Evolutionary conservation across 2,888 invertebrate genomes (phyloP), one percentile per base, ranked within the genome.

Genomic region (Euplagia quadripunctaria): DNA sequence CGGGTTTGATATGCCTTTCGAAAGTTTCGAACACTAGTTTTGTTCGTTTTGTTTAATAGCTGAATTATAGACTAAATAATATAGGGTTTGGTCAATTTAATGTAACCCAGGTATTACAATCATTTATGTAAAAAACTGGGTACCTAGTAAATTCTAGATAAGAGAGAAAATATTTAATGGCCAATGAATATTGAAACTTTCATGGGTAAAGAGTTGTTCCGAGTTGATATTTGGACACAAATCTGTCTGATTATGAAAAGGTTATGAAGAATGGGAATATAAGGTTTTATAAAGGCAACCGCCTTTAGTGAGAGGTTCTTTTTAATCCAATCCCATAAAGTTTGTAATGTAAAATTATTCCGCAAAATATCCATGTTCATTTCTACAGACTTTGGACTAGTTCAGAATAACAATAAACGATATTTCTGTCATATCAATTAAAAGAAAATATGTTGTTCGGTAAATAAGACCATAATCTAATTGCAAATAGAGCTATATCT

Each of bases 1-100:
- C 14, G 68, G 46, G 51, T 49, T 70, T 41, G 49, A 63, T 64
- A 14, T 51, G 31, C 43, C 64, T 64, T 55, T 64, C 17, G n/a
- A 55, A 17, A 7, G 11, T 64, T 55, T 64, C 17, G 42, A 55
- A 17, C n/a, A 17, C 11, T 43, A 17, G n/a, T 17, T 17, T 67
- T 14, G 41, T n/a, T 31, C n/a, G 12, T 42, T 68, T 55, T 46
- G 14, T 43, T 66, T 17, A 66, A 31, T 42, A 42, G 46, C 49
- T 16, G 14, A 65, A 49, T 65, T 20, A 20, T 8, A 65, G 4
- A 11, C 5, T 46, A 64, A 46, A 46, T 46, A 43, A 64, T 5
- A 3, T 64, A 64, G 14, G 5, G n/a, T 31, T 51, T 51, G 4
- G 16, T 51, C 8, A 20, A 31, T 5, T 66, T 51, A 41, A 64